Evolutionary conservation across 2,888 invertebrate species (phyloP).

Genomic region (Thera britannica): DNA sequence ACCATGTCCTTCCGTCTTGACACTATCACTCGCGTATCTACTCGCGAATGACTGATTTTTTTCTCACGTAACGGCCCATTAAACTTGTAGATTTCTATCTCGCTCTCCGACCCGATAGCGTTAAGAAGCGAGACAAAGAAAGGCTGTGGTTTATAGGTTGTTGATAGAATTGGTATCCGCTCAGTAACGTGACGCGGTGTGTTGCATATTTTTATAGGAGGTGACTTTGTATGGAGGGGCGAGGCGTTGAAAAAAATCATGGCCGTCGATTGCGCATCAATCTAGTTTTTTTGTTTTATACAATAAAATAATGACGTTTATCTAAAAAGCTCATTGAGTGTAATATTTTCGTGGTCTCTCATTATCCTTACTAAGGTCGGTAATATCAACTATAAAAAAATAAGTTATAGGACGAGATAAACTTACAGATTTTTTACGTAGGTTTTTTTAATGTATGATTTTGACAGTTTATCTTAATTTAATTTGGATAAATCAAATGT

Average conservation of each 20-base stretch:
- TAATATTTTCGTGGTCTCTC: no score
- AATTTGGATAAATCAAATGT: no score
- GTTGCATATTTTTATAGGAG: constrained; percentile 80
- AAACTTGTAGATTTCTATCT: constrained; percentile 84
- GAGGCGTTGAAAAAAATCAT: constrained; percentile 32
- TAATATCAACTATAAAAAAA: no score
- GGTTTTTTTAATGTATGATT: no score
- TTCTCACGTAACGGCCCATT: constrained; percentile 85
- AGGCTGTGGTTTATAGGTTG: constrained; percentile 85
- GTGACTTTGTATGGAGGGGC: constrained; percentile 68
- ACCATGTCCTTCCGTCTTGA: constrained; percentile 75
- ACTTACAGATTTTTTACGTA: no score
- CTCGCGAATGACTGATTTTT: constrained; percentile 85
- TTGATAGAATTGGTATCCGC: constrained; percentile 85
- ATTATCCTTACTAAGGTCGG: no score
- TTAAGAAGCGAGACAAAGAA: constrained; percentile 83
- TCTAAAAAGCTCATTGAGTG: no score
- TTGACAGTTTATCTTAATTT: no score
- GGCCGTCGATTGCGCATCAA: constrained; percentile 4
- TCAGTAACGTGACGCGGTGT: constrained; percentile 80
- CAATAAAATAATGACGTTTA: no score
- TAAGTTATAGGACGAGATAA: no score
- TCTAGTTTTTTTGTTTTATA: background rate
- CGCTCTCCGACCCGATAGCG: constrained; percentile 72
- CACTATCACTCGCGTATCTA: constrained; percentile 84